Conservation (phyloP, 2,113 vertebrate species). For the Argyrosomus japonicus region DNA sequence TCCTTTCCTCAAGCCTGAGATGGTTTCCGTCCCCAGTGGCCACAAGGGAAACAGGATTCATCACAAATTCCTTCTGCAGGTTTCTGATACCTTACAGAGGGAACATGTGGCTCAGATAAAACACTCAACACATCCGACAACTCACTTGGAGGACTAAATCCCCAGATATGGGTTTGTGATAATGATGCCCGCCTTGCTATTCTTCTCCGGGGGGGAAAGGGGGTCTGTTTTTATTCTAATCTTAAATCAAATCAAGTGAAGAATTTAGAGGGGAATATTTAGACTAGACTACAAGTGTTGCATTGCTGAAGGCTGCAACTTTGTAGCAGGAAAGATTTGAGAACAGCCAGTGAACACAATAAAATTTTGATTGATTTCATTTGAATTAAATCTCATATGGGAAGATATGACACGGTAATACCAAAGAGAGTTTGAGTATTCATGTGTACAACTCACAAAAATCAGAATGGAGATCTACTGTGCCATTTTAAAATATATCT, state of each 20-base stretch:
- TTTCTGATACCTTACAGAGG: constrained; percentile 53
- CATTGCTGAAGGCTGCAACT: neutral
- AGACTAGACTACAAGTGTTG: neutral
- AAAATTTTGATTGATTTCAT: neutral
- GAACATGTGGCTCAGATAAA: constrained; percentile 47
- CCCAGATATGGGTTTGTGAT: constrained; percentile 46
- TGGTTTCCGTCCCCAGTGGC: constrained; percentile 52
- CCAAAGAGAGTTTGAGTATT: neutral
- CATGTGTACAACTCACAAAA: neutral
- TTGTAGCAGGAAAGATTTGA: neutral
- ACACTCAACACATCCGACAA: constrained; percentile 58
- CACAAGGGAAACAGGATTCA: constrained; percentile 48
- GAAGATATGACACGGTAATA: neutral
- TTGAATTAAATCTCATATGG: neutral
- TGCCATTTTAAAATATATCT: neutral
- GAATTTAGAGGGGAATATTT: constrained; percentile 16
- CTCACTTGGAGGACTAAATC: constrained; percentile 42
- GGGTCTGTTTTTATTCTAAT: constrained; percentile 33
- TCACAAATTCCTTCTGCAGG: constrained; percentile 50
- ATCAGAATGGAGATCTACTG: neutral
- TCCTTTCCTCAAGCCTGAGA: constrained; percentile 32
- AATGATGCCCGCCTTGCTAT: constrained; percentile 41
- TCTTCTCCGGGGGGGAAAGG: constrained; percentile 7
- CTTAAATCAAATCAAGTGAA: constrained; percentile 30
- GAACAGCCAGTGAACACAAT: neutral